These are phyloP conservation scores for Eleginops maclovinus DNA, from an alignment of 2,113 vertebrate genomes.

Conservation along the genomic window DNA sequence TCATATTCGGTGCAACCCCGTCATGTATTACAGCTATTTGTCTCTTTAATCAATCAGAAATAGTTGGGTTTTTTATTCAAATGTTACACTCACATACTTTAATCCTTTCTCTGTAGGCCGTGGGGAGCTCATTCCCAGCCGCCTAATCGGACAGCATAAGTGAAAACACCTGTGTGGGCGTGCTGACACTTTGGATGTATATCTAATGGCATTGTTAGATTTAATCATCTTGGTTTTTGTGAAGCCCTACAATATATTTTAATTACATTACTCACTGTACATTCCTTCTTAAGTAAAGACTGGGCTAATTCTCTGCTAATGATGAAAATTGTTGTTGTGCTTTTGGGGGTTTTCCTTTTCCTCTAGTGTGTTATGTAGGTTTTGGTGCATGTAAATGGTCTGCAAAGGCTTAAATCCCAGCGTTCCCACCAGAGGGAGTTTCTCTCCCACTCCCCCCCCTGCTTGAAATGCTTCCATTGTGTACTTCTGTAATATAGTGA, in stretches of 20 bases:
- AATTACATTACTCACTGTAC: constrained; percentile 1
- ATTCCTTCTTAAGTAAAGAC: not conserved
- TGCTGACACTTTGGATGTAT: not conserved
- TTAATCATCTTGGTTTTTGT: not conserved
- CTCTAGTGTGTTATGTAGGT: not conserved
- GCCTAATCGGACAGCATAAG: constrained; percentile 8
- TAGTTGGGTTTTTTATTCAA: not conserved
- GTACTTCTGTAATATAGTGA: too few relatives aligned
- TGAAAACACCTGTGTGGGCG: constrained; percentile 26
- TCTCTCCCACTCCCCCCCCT: too few relatives aligned
- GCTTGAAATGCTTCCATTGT: too few relatives aligned
- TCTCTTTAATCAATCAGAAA: not conserved
- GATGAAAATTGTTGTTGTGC: not conserved
- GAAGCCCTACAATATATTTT: not conserved
- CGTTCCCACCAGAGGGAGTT: too few relatives aligned
- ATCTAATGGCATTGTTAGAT: not conserved
- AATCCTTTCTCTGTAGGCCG: not conserved
- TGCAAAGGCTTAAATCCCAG: too few relatives aligned
- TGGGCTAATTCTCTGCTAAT: not conserved
- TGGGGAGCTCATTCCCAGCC: not conserved
- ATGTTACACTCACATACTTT: not conserved
- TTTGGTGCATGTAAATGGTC: too few relatives aligned
- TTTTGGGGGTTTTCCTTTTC: too few relatives aligned
- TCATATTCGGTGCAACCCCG: not conserved
- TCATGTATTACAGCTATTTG: not conserved